Evolutionary conservation across 2,797 vertebrate species (phyloP), one percentile per base, ranked within the genome.

Genomic region (Lutjanus campechanus): DNA sequence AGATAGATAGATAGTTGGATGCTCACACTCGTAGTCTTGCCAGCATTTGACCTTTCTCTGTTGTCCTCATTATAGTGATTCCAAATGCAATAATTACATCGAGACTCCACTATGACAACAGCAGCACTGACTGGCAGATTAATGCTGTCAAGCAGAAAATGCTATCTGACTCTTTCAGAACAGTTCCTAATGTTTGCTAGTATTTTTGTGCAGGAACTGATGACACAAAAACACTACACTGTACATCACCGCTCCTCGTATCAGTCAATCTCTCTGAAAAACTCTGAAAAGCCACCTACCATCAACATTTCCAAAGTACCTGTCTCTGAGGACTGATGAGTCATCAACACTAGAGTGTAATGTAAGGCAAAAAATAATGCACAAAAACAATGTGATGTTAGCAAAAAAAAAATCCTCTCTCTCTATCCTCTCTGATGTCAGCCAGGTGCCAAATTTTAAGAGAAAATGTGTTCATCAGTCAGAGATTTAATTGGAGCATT

Each of bases 401-500:
- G 12, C 25, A 53, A 22, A 65, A 49, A 73, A 46, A 54, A 29
- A 36, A 36, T 36, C 29, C 29, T 36, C 29, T 36, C 29, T 36
- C 29, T 36, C 29, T 55, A 72, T 74, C 10, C 51, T 76, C 47
- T 87, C 25, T 77, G 64, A 83, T 82, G 73, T 82, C 69, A 84
- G 65, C 73, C 74, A 88, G 73, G 68, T 81, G 77, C 56, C 72
- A 72, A 68, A 72, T 55, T 83, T 87, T 65, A 83, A 73, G 76
- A 89, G 77, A 59, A 77, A 81, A 88, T 69, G 70, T 49, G 17
- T 73, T 73, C 84, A 84, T 92, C 92, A 87, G 88, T 84, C 46
- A 61, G 47, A 73, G 76, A 62, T 83, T 56, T 89, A 90, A 89
- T 91, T 88, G 86, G 81, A 81, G 62, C 64, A 86, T 90, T 92